phyloP scores from a whole-genome alignment of 2,797 vertebrate species.

The Muscicapa comitata region DNA sequence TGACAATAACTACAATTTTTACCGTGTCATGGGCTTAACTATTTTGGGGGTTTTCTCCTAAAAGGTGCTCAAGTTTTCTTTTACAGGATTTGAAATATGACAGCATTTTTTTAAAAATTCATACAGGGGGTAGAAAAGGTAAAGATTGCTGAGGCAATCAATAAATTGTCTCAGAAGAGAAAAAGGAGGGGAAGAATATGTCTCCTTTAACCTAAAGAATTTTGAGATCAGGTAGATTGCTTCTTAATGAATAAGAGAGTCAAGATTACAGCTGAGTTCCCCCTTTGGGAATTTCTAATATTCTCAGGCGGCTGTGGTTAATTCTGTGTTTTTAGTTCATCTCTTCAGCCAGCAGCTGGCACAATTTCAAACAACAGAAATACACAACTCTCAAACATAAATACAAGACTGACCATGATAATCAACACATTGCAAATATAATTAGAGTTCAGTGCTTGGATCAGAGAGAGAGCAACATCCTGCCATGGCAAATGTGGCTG shows the following conservation, averaged over 20 bases:
- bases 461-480: neutral
- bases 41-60: rapidly evolving
- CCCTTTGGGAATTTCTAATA: neutral
- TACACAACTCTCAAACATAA: neutral
- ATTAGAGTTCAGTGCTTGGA: neutral
- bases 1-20: neutral
- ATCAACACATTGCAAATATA: neutral
- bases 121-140: neutral
- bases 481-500: neutral
- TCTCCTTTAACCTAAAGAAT: neutral
- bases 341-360: neutral
- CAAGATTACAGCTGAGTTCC: neutral
- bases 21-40: neutral
- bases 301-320: neutral
- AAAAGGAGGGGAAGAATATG: neutral
- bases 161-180: neutral
- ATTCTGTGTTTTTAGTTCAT: neutral
- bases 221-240: neutral
- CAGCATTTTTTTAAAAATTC: neutral
- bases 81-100: neutral
- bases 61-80: neutral
- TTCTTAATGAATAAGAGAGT: neutral
- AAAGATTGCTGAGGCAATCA: neutral
- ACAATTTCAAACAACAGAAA: neutral
- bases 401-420: neutral